Conservation (phyloP, 2,888 invertebrate genomes). For the Xanthostigma xanthostigma region DNA sequence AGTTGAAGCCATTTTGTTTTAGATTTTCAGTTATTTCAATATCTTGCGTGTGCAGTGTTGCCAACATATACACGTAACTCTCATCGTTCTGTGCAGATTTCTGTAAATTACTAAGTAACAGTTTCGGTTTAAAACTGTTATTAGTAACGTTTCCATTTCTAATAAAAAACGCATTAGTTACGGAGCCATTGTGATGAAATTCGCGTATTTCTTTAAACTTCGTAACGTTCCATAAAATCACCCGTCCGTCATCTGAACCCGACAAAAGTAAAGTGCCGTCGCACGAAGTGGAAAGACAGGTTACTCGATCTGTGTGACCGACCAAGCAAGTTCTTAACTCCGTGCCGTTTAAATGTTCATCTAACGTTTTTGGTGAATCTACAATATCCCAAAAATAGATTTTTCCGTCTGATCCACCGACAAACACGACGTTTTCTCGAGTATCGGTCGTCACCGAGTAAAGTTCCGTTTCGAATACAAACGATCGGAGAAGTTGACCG, state of each 20-base stretch:
- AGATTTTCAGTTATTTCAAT: slow-evolving; percentile 8
- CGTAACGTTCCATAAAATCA: slow-evolving; percentile 67
- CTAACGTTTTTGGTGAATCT: slow-evolving; percentile 49
- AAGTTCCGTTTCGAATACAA: slow-evolving; percentile 58
- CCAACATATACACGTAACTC: slow-evolving; percentile 31
- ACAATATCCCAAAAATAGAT: slow-evolving; percentile 54
- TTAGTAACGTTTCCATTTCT: slow-evolving; percentile 43
- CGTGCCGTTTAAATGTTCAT: slow-evolving; percentile 45
- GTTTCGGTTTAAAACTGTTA: slow-evolving; percentile 38
- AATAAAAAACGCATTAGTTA: slow-evolving; percentile 55
- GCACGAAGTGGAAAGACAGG: slow-evolving; percentile 54
- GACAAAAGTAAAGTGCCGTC: slow-evolving; percentile 60
- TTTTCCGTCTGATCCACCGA: slow-evolving; percentile 56
- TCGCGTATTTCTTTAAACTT: slow-evolving; percentile 59
- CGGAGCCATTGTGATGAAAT: slow-evolving; percentile 54
- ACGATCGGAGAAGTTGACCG: slow-evolving; percentile 52
- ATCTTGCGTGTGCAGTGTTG: slow-evolving; percentile 28
- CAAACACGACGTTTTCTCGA: slow-evolving; percentile 53
- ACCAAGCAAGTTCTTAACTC: slow-evolving; percentile 35
- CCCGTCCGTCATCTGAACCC: slow-evolving; percentile 56
- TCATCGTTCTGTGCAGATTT: slow-evolving; percentile 41
- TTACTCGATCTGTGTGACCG: slow-evolving; percentile 55
- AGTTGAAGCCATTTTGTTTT: slow-evolving; percentile 9
- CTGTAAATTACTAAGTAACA: slow-evolving; percentile 44
- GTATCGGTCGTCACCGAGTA: slow-evolving; percentile 53